Conservation (phyloP, 2,888 invertebrate species). For the Conus canariensis region DNA sequence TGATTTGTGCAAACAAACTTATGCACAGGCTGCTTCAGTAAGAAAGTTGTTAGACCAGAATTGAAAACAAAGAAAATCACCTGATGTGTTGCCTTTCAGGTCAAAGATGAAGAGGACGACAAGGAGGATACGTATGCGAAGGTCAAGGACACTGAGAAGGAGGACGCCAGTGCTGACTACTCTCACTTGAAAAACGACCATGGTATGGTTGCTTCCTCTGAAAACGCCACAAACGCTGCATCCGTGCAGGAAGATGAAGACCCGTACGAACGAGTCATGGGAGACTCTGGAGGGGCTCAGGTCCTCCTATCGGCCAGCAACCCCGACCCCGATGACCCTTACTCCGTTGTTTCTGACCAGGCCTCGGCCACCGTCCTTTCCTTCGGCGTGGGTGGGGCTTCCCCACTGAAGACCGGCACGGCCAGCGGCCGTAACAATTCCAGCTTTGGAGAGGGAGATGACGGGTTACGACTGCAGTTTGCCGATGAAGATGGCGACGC, state of each 20-base stretch:
- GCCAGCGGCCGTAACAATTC: neutral
- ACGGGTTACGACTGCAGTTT: slow-evolving; percentile 7
- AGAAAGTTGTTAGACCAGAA: no score
- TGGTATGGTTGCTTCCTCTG: neutral
- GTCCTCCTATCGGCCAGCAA: neutral
- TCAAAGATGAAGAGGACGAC: slow-evolving; percentile 45
- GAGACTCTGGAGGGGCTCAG: slow-evolving; percentile 27
- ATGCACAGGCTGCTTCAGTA: no score
- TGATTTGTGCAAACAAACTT: no score
- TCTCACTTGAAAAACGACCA: slow-evolving; percentile 36
- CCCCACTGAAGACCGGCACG: neutral
- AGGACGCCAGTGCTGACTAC: slow-evolving; percentile 37
- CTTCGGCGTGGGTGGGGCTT: slow-evolving; percentile 7
- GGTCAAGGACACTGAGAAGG: slow-evolving; percentile 46
- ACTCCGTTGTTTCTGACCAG: slow-evolving; percentile 25
- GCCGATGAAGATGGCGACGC: slow-evolving; percentile 22
- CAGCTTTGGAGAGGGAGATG: neutral
- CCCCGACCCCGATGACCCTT: slow-evolving; percentile 29
- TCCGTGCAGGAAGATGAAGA: slow-evolving; percentile 39
- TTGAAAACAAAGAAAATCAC: no score
- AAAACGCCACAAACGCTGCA: neutral
- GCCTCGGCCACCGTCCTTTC: neutral
- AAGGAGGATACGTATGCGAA: slow-evolving; percentile 47
- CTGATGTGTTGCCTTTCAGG: neutral
- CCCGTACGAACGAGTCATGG: slow-evolving; percentile 47